Evolutionary conservation across 1,140 invertebrate species (phyloP).

Genomic region (Drosophila pectinifera): DNA sequence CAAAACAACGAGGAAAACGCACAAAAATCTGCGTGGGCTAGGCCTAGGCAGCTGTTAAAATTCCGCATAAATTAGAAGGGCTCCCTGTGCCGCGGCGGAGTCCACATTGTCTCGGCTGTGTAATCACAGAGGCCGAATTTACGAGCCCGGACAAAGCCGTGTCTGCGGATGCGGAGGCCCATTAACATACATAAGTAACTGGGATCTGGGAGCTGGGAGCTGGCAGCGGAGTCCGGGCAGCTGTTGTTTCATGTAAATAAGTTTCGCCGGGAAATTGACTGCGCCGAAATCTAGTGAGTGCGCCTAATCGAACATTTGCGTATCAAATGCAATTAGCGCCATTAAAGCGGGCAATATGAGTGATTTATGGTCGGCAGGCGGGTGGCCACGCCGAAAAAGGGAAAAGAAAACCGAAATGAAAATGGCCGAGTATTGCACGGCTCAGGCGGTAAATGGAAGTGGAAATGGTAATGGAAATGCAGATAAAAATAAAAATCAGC

Average conservation of each 20-base stretch:
- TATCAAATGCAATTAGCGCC: slow-evolving; percentile 77
- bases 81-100: background rate
- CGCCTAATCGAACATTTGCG: slow-evolving; percentile 72
- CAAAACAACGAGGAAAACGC: slow-evolving; percentile 25
- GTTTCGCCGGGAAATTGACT: slow-evolving; percentile 31
- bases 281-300: slow-evolving; percentile 24
- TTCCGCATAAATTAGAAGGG: slow-evolving; percentile 72
- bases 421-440: slow-evolving; percentile 38
- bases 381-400: slow-evolving; percentile 23
- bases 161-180: slow-evolving; percentile 11
- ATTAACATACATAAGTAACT: slow-evolving; percentile 61
- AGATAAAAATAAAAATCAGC: slow-evolving; percentile 84
- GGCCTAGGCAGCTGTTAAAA: slow-evolving; percentile 65
- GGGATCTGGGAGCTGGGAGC: slow-evolving; percentile 2
- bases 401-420: slow-evolving; percentile 13
- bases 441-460: slow-evolving; percentile 50
- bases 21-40: slow-evolving; percentile 56
- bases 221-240: slow-evolving; percentile 25
- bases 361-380: slow-evolving; percentile 62
- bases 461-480: slow-evolving; percentile 80
- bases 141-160: slow-evolving; percentile 19
- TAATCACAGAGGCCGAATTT: slow-evolving; percentile 61
- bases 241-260: slow-evolving; percentile 53
- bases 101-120: slow-evolving; percentile 34
- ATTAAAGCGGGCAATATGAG: slow-evolving; percentile 75